Evolutionary conservation across 2,797 vertebrate genomes (phyloP).

Genomic region (Trachops cirrhosus): DNA sequence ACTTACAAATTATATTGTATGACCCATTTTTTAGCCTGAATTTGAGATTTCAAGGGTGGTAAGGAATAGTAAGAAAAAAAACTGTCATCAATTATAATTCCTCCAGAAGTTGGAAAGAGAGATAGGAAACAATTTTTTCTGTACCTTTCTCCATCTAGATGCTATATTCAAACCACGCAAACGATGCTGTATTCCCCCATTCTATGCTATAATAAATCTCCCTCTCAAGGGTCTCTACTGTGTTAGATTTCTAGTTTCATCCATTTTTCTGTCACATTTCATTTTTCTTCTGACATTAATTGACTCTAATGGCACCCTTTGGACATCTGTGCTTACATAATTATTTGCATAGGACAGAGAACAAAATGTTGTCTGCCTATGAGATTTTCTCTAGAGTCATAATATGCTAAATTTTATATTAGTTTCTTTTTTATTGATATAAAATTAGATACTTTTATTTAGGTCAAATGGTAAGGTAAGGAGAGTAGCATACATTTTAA

Average conservation of each 20-base stretch:
- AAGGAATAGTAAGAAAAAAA: background rate
- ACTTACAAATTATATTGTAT: background rate
- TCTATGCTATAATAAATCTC: background rate
- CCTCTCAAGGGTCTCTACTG: background rate
- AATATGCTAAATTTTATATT: conserved; percentile 38
- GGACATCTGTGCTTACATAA: conserved; percentile 58
- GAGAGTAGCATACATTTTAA: conserved; percentile 33
- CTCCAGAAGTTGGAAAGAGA: background rate
- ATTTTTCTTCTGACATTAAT: conserved; percentile 71
- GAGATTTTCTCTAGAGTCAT: conserved; percentile 25
- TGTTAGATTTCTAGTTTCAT: background rate
- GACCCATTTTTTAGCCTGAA: background rate
- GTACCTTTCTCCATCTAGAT: background rate
- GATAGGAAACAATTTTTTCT: background rate
- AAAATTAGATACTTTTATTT: conserved; percentile 64
- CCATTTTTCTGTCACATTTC: conserved; percentile 67
- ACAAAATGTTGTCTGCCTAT: background rate
- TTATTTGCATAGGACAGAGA: conserved; percentile 65
- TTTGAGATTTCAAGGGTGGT: background rate
- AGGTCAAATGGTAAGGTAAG: conserved; percentile 48
- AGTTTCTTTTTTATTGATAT: conserved; percentile 45
- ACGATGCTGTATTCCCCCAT: background rate
- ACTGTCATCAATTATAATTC: background rate
- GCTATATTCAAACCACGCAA: no score
- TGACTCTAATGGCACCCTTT: conserved; percentile 71